These are phyloP conservation scores for Columba janthina DNA, from an alignment of 2,113 vertebrate genomes.

Conservation along the genomic window DNA sequence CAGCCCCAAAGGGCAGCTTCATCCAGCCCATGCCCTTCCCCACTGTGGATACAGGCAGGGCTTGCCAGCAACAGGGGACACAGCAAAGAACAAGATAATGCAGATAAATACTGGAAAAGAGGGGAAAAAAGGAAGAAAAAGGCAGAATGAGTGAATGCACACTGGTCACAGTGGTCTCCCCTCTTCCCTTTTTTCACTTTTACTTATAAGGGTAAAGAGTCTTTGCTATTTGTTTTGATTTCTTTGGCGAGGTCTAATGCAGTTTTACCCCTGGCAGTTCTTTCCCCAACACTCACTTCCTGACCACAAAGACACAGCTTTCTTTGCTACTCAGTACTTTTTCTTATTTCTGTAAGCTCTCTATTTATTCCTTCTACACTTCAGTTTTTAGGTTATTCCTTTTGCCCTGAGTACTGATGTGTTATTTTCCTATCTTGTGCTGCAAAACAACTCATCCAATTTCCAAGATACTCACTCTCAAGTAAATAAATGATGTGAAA, in stretches of 20 bases:
- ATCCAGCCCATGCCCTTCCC: neutral
- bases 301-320: neutral
- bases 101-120: neutral
- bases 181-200: neutral
- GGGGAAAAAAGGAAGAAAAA: neutral
- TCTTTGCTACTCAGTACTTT: neutral
- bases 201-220: neutral
- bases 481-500: neutral
- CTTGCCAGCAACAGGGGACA: neutral
- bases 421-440: neutral
- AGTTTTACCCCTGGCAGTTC: neutral
- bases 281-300: accelerated
- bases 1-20: neutral
- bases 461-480: neutral
- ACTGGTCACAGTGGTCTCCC: neutral
- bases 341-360: neutral
- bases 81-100: neutral
- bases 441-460: neutral
- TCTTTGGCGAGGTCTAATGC: neutral
- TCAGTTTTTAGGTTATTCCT: neutral
- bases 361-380: neutral
- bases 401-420: neutral
- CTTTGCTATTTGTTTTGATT: neutral
- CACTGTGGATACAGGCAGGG: neutral
- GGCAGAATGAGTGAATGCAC: neutral